Base-by-base conservation (phyloP, 2,888 invertebrate genomes). In the Callyntrura sp. region DNA sequence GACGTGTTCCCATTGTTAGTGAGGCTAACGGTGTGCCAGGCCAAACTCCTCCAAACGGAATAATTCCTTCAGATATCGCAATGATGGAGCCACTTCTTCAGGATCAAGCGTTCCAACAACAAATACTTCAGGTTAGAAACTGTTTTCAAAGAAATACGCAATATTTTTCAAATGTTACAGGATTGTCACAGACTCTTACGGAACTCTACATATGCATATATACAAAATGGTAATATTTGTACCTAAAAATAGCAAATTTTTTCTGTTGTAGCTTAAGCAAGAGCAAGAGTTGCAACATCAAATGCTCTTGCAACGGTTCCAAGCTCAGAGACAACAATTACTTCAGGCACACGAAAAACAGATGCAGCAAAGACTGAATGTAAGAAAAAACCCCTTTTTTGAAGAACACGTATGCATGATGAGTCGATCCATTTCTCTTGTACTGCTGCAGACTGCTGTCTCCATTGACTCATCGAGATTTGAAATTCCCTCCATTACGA, bases 231-330 rank as follows among this genome's bases (percentile, higher is more conserved):
- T n/a, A n/a, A n/a, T n/a, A n/a, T n/a, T n/a, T n/a, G n/a, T n/a
- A n/a, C n/a, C n/a, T n/a, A n/a, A n/a, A n/a, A n/a, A n/a, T n/a
- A n/a, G n/a, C n/a, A n/a, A n/a, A n/a, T n/a, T n/a, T n/a, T n/a
- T n/a, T n/a, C n/a, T n/a, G 17, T 87, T 96, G 97, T 97, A 98
- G 97, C 96, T 98, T 94, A 98, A 98, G 96, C 98, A 98, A 95
- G 98, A 98, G 94, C 98, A 98, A 95, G 98, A 98, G 95, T 95
- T 98, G 94, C 98, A 98, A 95, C 98, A 98, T 94, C 98, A 98
- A 95, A 97, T 98, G 94, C 96, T 98, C 93, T 96, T 98, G 94
- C 98, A 98, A 95, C 97, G 97, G 94, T 98, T 98, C 95, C 98
- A 98, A 95, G 98, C 97, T 94, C 98, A 98, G 95, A 97, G 97